Percentiles rank a stretch among this genome's conserved stretches.
Conservation (phyloP, 2,888 invertebrate genomes). For the Agrotis segetum region DNA sequence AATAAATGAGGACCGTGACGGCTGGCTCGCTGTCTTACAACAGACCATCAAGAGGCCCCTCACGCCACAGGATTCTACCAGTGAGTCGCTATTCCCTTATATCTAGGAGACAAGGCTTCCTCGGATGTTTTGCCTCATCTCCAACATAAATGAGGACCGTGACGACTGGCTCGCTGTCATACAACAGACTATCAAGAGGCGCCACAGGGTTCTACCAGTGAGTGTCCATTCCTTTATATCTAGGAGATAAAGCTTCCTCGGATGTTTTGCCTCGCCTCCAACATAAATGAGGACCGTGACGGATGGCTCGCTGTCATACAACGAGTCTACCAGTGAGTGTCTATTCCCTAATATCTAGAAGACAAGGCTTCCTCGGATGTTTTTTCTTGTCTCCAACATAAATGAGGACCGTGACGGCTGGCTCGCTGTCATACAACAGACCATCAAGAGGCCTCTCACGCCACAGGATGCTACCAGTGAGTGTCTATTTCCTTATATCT, state of each 20-base stretch:
- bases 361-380: slow-evolving; percentile 91
- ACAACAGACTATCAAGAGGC: slow-evolving; percentile 94
- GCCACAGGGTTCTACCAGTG: slow-evolving; percentile 94
- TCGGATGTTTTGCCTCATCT: slow-evolving; percentile 94
- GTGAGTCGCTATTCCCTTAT: slow-evolving; percentile 83
- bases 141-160: slow-evolving; percentile 94
- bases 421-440: slow-evolving; percentile 94
- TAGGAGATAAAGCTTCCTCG: slow-evolving; percentile 86
- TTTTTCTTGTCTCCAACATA: slow-evolving; percentile 94
- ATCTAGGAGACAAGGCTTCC: slow-evolving; percentile 78
- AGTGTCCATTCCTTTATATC: slow-evolving; percentile 69
- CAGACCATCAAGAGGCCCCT: slow-evolving; percentile 94
- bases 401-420: slow-evolving; percentile 95
- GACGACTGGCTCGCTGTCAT: slow-evolving; percentile 95
- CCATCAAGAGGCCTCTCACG: slow-evolving; percentile 94
- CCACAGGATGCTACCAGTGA: slow-evolving; percentile 95
- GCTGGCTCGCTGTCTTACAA: slow-evolving; percentile 95
- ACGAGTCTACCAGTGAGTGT: slow-evolving; percentile 93
- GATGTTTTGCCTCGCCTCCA: slow-evolving; percentile 94
- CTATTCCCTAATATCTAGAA: slow-evolving; percentile 4
- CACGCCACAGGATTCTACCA: slow-evolving; percentile 94
- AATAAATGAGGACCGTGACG: slow-evolving; percentile 94
- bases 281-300: slow-evolving; percentile 94
- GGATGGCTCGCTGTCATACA: slow-evolving; percentile 95
- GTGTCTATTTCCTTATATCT: slow-evolving; percentile 63